A percentile compares a stretch with the other conserved stretches of the same genome.
Conservation (phyloP, 2,888 invertebrate species). For the Elegia similella region DNA sequence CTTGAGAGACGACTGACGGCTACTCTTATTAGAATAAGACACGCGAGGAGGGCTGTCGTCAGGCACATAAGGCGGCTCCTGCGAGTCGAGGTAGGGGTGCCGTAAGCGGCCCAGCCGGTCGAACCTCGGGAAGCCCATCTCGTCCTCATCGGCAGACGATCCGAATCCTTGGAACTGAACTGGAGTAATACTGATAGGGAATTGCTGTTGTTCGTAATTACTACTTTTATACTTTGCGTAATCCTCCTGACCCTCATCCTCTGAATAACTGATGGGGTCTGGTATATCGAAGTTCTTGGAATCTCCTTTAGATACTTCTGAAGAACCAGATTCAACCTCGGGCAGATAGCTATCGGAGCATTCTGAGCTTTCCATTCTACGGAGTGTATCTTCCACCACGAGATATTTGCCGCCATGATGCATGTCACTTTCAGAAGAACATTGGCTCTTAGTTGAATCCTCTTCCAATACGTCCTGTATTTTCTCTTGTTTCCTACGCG, state of each 20-base stretch:
- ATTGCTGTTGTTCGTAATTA: constrained; percentile 67
- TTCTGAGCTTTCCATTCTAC: constrained; percentile 83
- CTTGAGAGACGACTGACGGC: constrained; percentile 75
- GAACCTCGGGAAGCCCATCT: constrained; percentile 85
- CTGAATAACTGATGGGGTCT: constrained; percentile 73
- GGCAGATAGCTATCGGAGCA: constrained; percentile 87
- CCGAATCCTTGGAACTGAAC: constrained; percentile 83
- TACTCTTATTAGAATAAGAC: constrained; percentile 73
- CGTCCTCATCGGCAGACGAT: constrained; percentile 84
- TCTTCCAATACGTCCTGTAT: constrained; percentile 79
- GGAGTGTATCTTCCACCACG: constrained; percentile 64
- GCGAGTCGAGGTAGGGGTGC: constrained; percentile 76
- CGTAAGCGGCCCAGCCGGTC: constrained; percentile 81
- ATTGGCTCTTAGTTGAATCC: constrained; percentile 76
- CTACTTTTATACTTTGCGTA: constrained; percentile 69
- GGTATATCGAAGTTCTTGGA: constrained; percentile 64
- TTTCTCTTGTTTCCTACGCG: constrained; percentile 80
- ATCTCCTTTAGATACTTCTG: constrained; percentile 81
- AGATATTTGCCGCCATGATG: constrained; percentile 61
- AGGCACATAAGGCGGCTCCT: constrained; percentile 70
- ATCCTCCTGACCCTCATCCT: constrained; percentile 78
- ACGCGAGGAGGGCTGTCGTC: constrained; percentile 74
- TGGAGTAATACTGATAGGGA: constrained; percentile 70
- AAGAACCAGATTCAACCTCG: constrained; percentile 83
- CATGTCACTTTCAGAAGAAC: constrained; percentile 76